Conservation (phyloP, 2,888 invertebrate species). For the Dynastes tityus region DNA sequence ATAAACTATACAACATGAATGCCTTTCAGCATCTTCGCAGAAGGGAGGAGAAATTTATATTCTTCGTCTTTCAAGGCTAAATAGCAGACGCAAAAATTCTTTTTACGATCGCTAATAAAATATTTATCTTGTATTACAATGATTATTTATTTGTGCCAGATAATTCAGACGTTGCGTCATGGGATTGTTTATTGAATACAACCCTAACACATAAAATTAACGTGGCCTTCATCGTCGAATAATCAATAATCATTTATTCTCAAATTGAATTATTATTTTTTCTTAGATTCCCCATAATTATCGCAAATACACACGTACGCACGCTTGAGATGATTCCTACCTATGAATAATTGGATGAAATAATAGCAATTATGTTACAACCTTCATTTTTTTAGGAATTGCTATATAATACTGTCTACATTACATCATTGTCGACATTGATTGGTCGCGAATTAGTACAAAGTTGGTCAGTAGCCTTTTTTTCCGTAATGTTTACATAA, state of each 20-base stretch:
- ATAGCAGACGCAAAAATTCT: slow-evolving; percentile 29
- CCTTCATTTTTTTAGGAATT: slow-evolving; percentile 33
- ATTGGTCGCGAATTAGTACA: slow-evolving; percentile 27
- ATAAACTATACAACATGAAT: too few species aligned
- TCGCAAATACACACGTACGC: neutral
- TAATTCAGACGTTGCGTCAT: slow-evolving; percentile 17
- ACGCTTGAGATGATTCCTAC: slow-evolving; percentile 25
- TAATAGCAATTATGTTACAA: slow-evolving; percentile 38
- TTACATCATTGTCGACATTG: slow-evolving; percentile 33
- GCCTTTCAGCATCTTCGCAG: neutral
- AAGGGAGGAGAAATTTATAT: slow-evolving; percentile 24
- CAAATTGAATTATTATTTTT: slow-evolving; percentile 24
- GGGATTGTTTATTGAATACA: slow-evolving; percentile 14
- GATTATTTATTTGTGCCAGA: slow-evolving; percentile 14
- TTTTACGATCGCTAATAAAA: slow-evolving; percentile 23
- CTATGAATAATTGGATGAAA: slow-evolving; percentile 37
- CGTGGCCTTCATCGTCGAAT: slow-evolving; percentile 3
- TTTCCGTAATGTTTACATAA: slow-evolving; percentile 23
- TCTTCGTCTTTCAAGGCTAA: slow-evolving; percentile 28
- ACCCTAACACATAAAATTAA: slow-evolving; percentile 5
- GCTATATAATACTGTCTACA: slow-evolving; percentile 2
- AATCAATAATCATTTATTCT: slow-evolving; percentile 14
- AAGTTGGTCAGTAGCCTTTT: slow-evolving; percentile 26
- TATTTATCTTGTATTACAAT: slow-evolving; percentile 21
- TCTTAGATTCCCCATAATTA: slow-evolving; percentile 20